phyloP scores from a whole-genome alignment of 2,888 invertebrate species.

The Tenthredo notha region DNA sequence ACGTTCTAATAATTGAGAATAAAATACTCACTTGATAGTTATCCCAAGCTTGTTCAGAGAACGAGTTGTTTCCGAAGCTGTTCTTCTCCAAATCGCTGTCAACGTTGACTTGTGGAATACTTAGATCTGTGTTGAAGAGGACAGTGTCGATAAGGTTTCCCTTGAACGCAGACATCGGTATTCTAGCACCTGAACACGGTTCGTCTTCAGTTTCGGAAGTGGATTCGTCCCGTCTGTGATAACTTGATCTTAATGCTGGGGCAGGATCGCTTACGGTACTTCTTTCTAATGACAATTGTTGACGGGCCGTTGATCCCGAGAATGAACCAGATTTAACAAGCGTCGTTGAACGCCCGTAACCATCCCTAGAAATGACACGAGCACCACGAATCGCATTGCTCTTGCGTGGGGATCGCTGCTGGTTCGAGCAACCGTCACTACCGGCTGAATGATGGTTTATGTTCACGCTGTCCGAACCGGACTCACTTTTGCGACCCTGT shows the following conservation, averaged over 20 bases:
- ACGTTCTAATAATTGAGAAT: background rate
- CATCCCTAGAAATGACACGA: slow-evolving; percentile 68
- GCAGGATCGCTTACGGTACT: slow-evolving; percentile 85
- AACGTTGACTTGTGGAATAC: slow-evolving; percentile 73
- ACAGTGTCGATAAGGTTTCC: slow-evolving; percentile 67
- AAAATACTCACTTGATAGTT: slow-evolving; percentile 88
- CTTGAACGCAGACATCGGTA: slow-evolving; percentile 64
- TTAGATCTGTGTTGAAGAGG: slow-evolving; percentile 66
- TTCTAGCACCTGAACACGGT: slow-evolving; percentile 62
- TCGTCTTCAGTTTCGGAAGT: slow-evolving; percentile 76
- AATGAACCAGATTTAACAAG: slow-evolving; percentile 88
- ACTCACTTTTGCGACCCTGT: slow-evolving; percentile 80
- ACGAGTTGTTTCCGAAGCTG: slow-evolving; percentile 82
- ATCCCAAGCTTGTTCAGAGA: slow-evolving; percentile 97
- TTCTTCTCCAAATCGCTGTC: slow-evolving; percentile 85
- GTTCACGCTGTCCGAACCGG: slow-evolving; percentile 80
- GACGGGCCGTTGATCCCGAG: slow-evolving; percentile 83
- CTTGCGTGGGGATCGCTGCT: slow-evolving; percentile 68
- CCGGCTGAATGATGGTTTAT: slow-evolving; percentile 71
- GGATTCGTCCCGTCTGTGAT: slow-evolving; percentile 76
- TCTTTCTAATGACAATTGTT: slow-evolving; percentile 75
- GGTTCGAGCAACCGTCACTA: slow-evolving; percentile 76
- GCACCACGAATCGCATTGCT: slow-evolving; percentile 54
- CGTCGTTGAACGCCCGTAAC: slow-evolving; percentile 74
- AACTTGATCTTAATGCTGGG: slow-evolving; percentile 78